A percentile compares a stretch with the other conserved stretches of the same genome.
These are phyloP conservation scores for Trichoplax adhaerens DNA, from an alignment of 37 sponge, comb jelly and placozoan genomes.

Conservation along the genomic window DNA sequence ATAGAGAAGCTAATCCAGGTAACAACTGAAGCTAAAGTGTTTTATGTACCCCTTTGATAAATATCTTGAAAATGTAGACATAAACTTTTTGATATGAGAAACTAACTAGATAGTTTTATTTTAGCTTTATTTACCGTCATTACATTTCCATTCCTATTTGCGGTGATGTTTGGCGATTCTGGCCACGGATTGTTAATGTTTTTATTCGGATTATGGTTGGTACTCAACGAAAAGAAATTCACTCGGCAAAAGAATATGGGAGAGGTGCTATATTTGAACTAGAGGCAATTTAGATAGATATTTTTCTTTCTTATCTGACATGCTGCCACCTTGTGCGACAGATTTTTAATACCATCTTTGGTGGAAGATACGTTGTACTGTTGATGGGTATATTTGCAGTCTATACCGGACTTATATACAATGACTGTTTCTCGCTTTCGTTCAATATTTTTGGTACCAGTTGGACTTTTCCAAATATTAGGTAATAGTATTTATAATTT, in stretches of 20 bases:
- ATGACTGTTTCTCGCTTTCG: slow-evolving; percentile 85
- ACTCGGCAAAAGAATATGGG: slow-evolving; percentile 24
- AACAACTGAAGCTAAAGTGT: slow-evolving; percentile 1
- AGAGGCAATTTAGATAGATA: too few species aligned
- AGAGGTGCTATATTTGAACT: slow-evolving; percentile 37
- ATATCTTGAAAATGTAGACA: too few species aligned
- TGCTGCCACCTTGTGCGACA: slow-evolving; percentile 7
- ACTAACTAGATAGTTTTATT: too few species aligned
- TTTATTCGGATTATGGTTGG: slow-evolving; percentile 57
- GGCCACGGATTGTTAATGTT: slow-evolving; percentile 93
- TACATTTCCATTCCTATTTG: slow-evolving; percentile 98
- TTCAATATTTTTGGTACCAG: slow-evolving; percentile 84
- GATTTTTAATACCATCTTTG: slow-evolving; percentile 80
- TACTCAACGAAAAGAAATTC: slow-evolving; percentile 73
- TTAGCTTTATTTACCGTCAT: slow-evolving; percentile 89
- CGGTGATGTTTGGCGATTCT: slow-evolving; percentile 98
- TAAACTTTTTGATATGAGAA: too few species aligned
- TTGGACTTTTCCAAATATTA: slow-evolving; percentile 28
- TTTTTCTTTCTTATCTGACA: too few species aligned
- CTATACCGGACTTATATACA: slow-evolving; percentile 95
- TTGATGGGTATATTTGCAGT: slow-evolving; percentile 97
- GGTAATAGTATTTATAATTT: too few species aligned
- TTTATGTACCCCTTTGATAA: too few species aligned
- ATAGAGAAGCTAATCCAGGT: slow-evolving; percentile 95
- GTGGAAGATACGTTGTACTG: slow-evolving; percentile 93